Evolutionary conservation across 2,797 vertebrate genomes (phyloP), one percentile per base, ranked within the genome.

Genomic region (Kryptopterus vitreolus): DNA sequence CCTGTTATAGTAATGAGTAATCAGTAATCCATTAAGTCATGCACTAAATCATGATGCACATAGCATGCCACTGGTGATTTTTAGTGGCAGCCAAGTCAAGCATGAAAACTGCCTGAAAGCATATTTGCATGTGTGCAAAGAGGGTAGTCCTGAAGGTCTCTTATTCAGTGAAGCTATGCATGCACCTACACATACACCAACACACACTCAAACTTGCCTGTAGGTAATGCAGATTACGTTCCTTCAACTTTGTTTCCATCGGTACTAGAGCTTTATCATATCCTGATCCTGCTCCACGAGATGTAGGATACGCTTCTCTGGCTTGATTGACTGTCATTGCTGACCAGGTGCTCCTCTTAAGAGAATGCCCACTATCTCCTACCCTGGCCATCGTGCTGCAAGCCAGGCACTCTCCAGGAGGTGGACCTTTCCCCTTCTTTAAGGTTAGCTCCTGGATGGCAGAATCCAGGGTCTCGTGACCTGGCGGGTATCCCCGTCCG

Each of bases 261-360:
- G 96, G 96, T 89, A 98, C 96, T 85, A 98, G 92, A 52, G 96
- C 95, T 89, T 98, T 98, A 84, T 97, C 95, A 3, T 96, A 95
- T 84, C 91, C 90, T 16, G 87, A 86, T 31, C 79, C 82, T n/a
- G 63, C 78, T 52, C 77, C 82, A 38, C 93, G 91, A 24, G 93
- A 87, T 0, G 93, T 91, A 72, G 96, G 95, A 89, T 98, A 98
- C 83, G 96, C 96, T 90, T 99, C 97, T 75, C 96, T 94, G 59
- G 97, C 98, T 90, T 99, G 98, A 94, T 95, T 98, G 87, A 98
- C 98, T 0, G 96, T 98, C 97, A 99, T 98, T 87, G 98, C 95
- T 78, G 98, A 98, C 98, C 98, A 99, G 78, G 96, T 97, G 71
- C 96, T 98, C 88, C 96, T 94, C 91, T 99, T 99, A 89, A 98